Base-by-base conservation (phyloP, 2,113 vertebrate genomes). In the Macquaria ambigua region DNA sequence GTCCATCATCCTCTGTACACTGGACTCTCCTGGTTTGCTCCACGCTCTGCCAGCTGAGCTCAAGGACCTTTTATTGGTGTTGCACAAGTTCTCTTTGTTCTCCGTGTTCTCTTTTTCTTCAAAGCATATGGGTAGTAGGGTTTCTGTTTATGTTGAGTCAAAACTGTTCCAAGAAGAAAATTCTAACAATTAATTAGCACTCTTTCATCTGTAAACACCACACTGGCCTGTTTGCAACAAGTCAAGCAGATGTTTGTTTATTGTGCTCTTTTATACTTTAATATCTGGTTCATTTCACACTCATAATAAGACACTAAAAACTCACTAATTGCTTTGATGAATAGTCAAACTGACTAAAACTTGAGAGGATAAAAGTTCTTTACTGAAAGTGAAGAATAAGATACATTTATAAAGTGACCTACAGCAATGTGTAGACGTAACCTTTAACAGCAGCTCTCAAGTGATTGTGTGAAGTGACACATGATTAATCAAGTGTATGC, bases 1-100 rank as follows among this genome's bases (percentile, higher is more conserved):
- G 89, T 80, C 84, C 61, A 69, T 84, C 72, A 63, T 81, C 75
- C 82, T 48, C n/a, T 10, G 20, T 23, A 20, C 46, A 25, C 31
- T n/a, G 48, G 6, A 71, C 46, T 62, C 75, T 53, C 21, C 77
- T 34, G 34, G 23, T 31, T 73, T 28, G 66, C 81, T 78, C 41
- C 75, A 66, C 18, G 23, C 81, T 68, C 73, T 52, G 55, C 28
- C 62, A 58, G 15, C 72, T 53, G 50, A 52, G 15, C 48, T 79
- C 73, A 48, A 79, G 63, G 59, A 6, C 52, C 48, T 75, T 59
- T 68, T n/a, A 18, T 53, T 6, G 15, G 10, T 8, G 25, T 34
- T 37, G 55, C 43, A 14, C 5, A 55, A 63, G 23, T 20, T 34
- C 21, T 34, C 18, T 46, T 58, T 59, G 16, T 59, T 28, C n/a